Base-by-base conservation (phyloP, 2,113 vertebrate species). In the Caloenas nicobarica region DNA sequence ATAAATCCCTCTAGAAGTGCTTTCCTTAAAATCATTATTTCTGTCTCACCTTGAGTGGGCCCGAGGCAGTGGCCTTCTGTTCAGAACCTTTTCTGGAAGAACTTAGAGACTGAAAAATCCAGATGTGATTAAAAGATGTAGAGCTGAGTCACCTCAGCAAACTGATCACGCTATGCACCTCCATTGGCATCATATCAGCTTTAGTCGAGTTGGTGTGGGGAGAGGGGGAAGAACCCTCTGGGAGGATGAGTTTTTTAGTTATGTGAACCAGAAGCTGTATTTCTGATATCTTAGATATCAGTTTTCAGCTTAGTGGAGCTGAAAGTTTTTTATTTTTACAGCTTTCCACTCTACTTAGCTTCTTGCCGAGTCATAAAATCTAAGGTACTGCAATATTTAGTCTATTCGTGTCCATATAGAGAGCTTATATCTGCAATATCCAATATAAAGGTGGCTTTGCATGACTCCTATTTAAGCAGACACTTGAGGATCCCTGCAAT, bases 251-350 rank as follows among this genome's bases (percentile, higher is more conserved):
- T 1, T 54, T 83, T 92, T 79, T 44, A 79, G 84, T 80, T 82
- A 61, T 4, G 1, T 80, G 94, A 95, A 88, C 50, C 58, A 91
- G 54, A 58, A 95, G 73, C 68, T 96, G 4, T 54, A 86, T 77
- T 93, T 88, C 85, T 90, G 79, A 23, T 91, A 70, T 61, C 74
- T 91, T 58, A 77, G 50, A 38, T 46, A 91, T 5, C 42, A 56
- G 85, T 82, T 94, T 87, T 91, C 79, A 80, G 79, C 71, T 93
- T 95, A 95, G 81, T 88, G 74, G 46, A 91, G 85, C 87, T 80
- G 71, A 81, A 96, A 91, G 85, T 14, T 93, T 93, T 95, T 95
- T 95, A 86, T 88, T 96, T 94, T 94, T 95, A 96, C 46, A 70
- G 87, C 85, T 93, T 96, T 97, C 81, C 79, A 83, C 71, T 95